A percentile compares a stretch with the other conserved stretches of the same genome.
phyloP scores from a whole-genome alignment of 1,140 invertebrate species.

The Drosophila nasuta region DNA sequence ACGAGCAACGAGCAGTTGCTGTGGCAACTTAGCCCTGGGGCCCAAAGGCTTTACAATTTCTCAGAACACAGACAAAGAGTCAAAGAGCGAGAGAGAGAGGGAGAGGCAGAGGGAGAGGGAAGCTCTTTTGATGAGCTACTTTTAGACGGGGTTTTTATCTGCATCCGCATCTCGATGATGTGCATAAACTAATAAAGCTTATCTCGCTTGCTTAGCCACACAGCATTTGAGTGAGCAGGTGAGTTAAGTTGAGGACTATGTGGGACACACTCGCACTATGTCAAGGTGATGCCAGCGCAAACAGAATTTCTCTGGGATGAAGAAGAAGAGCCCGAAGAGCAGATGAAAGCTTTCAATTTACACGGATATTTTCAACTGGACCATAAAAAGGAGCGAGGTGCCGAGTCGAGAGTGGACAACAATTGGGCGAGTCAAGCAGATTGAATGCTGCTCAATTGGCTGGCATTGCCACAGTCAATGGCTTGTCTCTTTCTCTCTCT shows the following conservation, averaged over 20 bases:
- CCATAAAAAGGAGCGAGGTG: neutral
- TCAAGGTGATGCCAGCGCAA: slow-evolving; percentile 58
- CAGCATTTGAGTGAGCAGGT: neutral
- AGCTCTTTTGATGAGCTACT: slow-evolving; percentile 38
- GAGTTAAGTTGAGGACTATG: slow-evolving; percentile 6
- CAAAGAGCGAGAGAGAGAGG: neutral
- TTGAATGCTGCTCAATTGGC: slow-evolving; percentile 43
- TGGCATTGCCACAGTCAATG: neutral
- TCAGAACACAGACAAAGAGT: neutral
- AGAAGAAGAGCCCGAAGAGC: neutral
- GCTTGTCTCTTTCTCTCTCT: neutral
- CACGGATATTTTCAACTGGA: slow-evolving; percentile 14
- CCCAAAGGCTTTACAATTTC: slow-evolving; percentile 57
- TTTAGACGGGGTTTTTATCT: slow-evolving; percentile 46
- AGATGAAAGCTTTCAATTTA: slow-evolving; percentile 14
- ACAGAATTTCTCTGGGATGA: neutral
- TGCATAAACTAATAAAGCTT: slow-evolving; percentile 78
- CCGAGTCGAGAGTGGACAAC: neutral
- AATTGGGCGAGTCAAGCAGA: slow-evolving; percentile 41
- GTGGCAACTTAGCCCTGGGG: slow-evolving; percentile 39
- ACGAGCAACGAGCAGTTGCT: neutral
- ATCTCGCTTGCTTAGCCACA: slow-evolving; percentile 58
- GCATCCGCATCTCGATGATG: slow-evolving; percentile 18
- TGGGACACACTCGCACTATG: slow-evolving; percentile 58
- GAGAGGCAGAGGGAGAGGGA: neutral